A percentile compares a stretch with the other conserved stretches of the same genome.
Conservation (phyloP, 2,888 invertebrate genomes). For the Ichneumon xanthorius region DNA sequence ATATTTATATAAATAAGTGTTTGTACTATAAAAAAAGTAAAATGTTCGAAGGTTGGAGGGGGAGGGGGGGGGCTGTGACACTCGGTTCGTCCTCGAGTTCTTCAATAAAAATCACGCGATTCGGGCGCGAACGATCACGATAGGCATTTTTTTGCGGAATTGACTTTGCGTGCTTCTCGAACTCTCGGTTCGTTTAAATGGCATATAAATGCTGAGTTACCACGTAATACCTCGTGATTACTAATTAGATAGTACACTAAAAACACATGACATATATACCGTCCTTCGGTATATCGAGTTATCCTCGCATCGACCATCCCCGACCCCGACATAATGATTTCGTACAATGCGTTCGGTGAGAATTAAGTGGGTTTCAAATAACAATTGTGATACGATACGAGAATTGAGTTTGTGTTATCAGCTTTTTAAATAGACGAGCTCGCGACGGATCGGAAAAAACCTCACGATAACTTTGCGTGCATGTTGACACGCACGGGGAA, state of each 20-base stretch:
- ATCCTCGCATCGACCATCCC: slow-evolving; percentile 53
- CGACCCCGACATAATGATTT: slow-evolving; percentile 67
- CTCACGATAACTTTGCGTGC: neutral
- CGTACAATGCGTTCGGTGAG: slow-evolving; percentile 73
- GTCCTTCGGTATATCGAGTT: slow-evolving; percentile 31
- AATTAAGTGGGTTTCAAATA: slow-evolving; percentile 71
- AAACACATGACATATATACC: slow-evolving; percentile 35
- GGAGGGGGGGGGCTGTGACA: slow-evolving; percentile 52
- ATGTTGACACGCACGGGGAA: neutral
- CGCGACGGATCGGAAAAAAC: slow-evolving; percentile 48
- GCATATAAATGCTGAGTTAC: slow-evolving; percentile 48
- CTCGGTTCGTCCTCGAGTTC: slow-evolving; percentile 42
- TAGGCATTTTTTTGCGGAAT: slow-evolving; percentile 34
- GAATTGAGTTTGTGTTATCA: slow-evolving; percentile 50
- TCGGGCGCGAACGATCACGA: slow-evolving; percentile 15
- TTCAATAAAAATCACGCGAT: slow-evolving; percentile 49
- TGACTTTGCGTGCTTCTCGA: slow-evolving; percentile 49
- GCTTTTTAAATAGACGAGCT: slow-evolving; percentile 47
- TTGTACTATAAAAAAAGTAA: slow-evolving; percentile 84
- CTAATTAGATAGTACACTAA: slow-evolving; percentile 29
- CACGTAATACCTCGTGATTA: slow-evolving; percentile 28
- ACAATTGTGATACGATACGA: slow-evolving; percentile 63
- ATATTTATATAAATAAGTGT: slow-evolving; percentile 81
- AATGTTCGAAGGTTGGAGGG: slow-evolving; percentile 70
- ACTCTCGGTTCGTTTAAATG: slow-evolving; percentile 42